Conservation (phyloP, 2,888 invertebrate genomes). For the Beris morrisii region DNA sequence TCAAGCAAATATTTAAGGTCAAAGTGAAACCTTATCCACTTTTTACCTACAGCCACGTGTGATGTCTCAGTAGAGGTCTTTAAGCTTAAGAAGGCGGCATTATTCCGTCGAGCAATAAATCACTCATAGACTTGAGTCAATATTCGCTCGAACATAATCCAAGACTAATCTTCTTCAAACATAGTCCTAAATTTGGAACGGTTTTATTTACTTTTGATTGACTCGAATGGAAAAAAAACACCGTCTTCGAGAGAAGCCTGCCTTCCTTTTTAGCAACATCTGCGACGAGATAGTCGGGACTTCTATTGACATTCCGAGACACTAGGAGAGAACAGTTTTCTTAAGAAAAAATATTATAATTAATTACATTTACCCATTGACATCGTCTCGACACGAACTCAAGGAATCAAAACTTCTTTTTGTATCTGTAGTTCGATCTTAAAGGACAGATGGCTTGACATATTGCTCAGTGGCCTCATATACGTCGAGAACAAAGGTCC, state of each 20-base stretch:
- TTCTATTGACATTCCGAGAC: too few relatives aligned
- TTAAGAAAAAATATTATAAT: conserved; percentile 26
- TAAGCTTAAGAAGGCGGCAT: conserved; percentile 16
- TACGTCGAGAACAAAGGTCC: conserved; percentile 11
- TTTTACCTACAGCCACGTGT: background rate
- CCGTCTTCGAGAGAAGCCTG: background rate
- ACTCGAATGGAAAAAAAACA: conserved; percentile 11
- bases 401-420: conserved; percentile 23
- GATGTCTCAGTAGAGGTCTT: too few relatives aligned
- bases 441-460: conserved; percentile 10
- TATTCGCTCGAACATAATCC: conserved; percentile 25
- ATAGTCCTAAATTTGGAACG: conserved; percentile 8
- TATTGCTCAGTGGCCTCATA: conserved; percentile 9
- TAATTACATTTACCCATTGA: conserved; percentile 22
- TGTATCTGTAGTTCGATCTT: background rate
- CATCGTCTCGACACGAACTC: conserved; percentile 5
- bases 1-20: background rate
- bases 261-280: too few relatives aligned
- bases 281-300: too few relatives aligned
- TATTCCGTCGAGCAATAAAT: conserved; percentile 32
- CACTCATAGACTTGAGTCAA: conserved; percentile 36
- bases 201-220: conserved; percentile 28
- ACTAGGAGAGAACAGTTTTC: background rate
- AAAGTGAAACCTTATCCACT: background rate
- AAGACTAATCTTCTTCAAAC: conserved; percentile 35